Evolutionary conservation across 1,140 invertebrate genomes (phyloP), one percentile per base, ranked within the genome.

Genomic region (Drosophila varians): DNA sequence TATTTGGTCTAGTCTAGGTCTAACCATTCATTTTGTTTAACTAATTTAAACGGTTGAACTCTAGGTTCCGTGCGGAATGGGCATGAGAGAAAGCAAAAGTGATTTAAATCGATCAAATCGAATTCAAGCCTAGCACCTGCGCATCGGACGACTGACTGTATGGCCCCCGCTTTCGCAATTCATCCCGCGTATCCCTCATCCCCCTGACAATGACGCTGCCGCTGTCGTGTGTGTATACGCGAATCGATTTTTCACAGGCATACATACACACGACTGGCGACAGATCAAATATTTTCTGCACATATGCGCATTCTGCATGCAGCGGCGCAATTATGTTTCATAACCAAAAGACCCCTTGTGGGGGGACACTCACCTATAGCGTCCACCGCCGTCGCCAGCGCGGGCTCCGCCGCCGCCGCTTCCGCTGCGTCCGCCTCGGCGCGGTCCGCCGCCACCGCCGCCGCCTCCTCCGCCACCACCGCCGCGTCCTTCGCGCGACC

Each of bases 401-500:
- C 79, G 66, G 19, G 62, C 75, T 19, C 82, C 80, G 4, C 84
- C 73, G 4, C 88, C 80, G n/a, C 79, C 64, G 1, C 88, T 68
- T 3, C 36, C 36, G 36, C 36, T 38, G 36, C 36, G 36, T 25
- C 84, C 61, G 28, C 82, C 68, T n/a, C 42, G 26, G 60, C 36
- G 36, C 3, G 36, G 36, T 12, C 36, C 36, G 6, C 36, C 36
- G 36, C 36, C 36, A 38, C 88, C 72, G 7, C 87, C 92, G 58
- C 87, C 64, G 3, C 89, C 86, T 23, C 90, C 82, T 31, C 92
- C 91, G 26, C 92, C 91, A 60, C 92, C 92, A 70, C 93, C 93
- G 31, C 94, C 93, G 54, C 94, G 93, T 46, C 95, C 94, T 66
- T 95, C 93, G 51, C 96, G 92, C 65, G 95, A 96, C 84, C 96